Evolutionary conservation across 2,113 vertebrate species (phyloP).

Genomic region (Actenoides lindsayi): DNA sequence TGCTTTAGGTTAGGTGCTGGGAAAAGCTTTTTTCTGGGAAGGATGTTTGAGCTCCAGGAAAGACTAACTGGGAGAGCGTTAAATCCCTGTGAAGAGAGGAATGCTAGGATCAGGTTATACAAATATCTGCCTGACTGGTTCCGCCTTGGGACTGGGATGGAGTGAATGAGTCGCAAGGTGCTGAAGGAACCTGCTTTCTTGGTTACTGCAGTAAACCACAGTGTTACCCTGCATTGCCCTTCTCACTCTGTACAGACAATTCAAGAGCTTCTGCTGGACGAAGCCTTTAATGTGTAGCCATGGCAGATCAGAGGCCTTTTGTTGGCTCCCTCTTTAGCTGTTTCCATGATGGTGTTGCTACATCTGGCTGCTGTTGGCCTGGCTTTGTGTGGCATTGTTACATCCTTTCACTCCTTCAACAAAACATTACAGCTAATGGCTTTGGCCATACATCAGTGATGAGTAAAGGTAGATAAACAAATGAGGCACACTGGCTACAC

Average conservation of each 20-base stretch:
- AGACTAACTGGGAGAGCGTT: neutral
- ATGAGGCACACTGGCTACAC: fast-evolving
- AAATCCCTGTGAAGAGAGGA: neutral
- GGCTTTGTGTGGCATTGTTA: neutral
- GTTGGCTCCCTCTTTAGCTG: neutral
- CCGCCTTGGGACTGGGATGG: neutral
- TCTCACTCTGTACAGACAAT: neutral
- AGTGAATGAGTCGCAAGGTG: neutral
- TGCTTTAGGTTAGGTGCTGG: neutral
- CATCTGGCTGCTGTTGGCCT: neutral
- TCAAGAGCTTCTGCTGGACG: neutral
- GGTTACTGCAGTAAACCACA: neutral
- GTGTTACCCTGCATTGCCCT: neutral
- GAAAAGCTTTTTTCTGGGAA: neutral
- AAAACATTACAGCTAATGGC: neutral
- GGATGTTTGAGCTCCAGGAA: neutral
- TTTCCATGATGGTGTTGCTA: fast-evolving
- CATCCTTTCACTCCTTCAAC: neutral
- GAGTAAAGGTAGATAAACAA: neutral
- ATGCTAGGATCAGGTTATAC: neutral
- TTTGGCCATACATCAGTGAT: neutral
- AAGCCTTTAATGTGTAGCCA: neutral
- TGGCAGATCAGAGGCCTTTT: neutral
- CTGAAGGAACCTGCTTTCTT: neutral
- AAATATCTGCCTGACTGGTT: neutral